Base-by-base conservation (phyloP, 2,888 invertebrate genomes). In the Alcis repandata region DNA sequence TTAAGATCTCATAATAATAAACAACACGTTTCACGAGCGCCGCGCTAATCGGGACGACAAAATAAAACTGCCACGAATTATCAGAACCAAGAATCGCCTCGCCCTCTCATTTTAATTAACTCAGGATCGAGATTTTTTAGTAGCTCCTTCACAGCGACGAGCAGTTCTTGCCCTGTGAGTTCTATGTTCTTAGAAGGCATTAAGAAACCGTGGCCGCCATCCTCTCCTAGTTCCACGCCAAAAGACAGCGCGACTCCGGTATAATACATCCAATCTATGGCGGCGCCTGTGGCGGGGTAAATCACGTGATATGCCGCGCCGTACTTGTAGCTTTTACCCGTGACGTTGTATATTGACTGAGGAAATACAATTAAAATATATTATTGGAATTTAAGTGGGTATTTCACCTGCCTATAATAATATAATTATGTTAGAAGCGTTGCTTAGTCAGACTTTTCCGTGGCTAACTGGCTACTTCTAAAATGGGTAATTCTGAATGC, bases 211-310 rank as follows among this genome's bases (percentile, higher is more conserved):
- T 77, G 57, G 3, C 49, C 15, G 1, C 78, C 80, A 0, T 58
- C 65, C 64, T 83, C 80, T 1, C 78, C 71, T 0, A 76, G 69
- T 61, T 84, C 81, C 2, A 86, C 74, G 10, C 68, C 79, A 48
- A 73, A 84, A 6, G 77, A 56, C 27, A 77, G 72, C 2, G 61
- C 40, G 0, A 82, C 59, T 0, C 85, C 85, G 1, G 65, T 33
- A 0, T 74, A 46, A 58, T 84, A 83, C 1, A 68, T 63, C 83
- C 82, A 86, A 64, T 86, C 86, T 17, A 82, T 40, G 1, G 74
- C 61, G 0, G 79, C 54, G 0, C 85, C 85, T 0, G 77, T 66
- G 0, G 79, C 76, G 3, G 83, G 81, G 61, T 83, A 80, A 9
- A 82, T 57, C 11, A 70, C 41, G 32, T 77, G 72, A 56, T 79